Evolutionary conservation across 2,888 invertebrate species (phyloP).

Genomic region (Junonia oenone): DNA sequence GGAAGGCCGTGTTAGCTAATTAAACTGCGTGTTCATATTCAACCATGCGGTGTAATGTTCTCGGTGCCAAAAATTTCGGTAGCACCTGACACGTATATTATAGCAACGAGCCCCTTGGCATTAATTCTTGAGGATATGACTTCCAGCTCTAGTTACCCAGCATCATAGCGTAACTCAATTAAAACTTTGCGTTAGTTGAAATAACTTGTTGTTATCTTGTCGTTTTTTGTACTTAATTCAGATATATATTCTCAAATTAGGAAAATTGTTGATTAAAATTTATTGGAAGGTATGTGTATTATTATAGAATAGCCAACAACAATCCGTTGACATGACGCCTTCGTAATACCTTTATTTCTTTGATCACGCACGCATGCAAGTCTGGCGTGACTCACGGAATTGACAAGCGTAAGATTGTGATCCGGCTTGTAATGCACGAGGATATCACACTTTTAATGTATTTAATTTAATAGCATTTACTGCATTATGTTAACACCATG

Average conservation of each 20-base stretch:
- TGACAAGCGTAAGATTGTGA: slow-evolving; percentile 11
- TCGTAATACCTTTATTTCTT: background rate
- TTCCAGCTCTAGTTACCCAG: slow-evolving; percentile 20
- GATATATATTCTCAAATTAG: background rate
- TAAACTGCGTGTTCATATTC: slow-evolving; percentile 17
- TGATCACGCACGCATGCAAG: slow-evolving; percentile 13
- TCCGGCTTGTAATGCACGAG: slow-evolving; percentile 5
- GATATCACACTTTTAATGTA: background rate
- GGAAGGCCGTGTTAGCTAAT: slow-evolving; percentile 22
- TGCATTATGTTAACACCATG: background rate
- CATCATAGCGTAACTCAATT: slow-evolving; percentile 37
- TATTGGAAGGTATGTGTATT: background rate
- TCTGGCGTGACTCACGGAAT: slow-evolving; percentile 8
- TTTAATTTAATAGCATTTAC: background rate
- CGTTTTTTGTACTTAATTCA: background rate
- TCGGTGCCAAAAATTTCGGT: slow-evolving; percentile 14
- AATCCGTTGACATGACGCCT: background rate
- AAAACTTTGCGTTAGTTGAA: slow-evolving; percentile 43
- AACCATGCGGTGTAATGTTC: slow-evolving; percentile 7
- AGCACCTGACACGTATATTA: background rate
- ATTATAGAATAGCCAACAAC: background rate
- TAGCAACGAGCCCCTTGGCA: slow-evolving; percentile 12
- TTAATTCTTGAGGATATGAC: slow-evolving; percentile 14
- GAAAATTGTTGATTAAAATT: background rate
- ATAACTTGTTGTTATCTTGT: background rate